Base-by-base conservation (phyloP, 2,113 vertebrate genomes). In the Pelobates fuscus region DNA sequence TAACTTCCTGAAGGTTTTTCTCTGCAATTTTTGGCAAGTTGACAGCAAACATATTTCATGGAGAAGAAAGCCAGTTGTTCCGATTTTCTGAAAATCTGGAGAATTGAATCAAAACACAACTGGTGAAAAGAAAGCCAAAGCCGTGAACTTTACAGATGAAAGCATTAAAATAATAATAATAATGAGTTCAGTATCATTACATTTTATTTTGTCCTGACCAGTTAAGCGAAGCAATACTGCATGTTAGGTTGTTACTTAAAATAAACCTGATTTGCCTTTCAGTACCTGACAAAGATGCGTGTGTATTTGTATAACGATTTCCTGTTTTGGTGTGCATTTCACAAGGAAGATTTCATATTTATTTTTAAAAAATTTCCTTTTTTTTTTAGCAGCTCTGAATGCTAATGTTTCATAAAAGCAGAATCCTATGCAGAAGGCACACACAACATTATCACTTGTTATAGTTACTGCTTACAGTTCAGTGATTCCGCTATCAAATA, bases 21-120 rank as follows among this genome's bases (percentile, higher is more conserved):
- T 81, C 59, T 18, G 26, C 74, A 68, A 72, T 81, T 81, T 68
- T 79, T 84, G 79, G 75, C 81, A 83, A 78, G 59, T 79, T 82
- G 81, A 83, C 82, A 83, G 71, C 65, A 82, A 81, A 83, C 52
- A 75, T 80, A 72, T 82, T 82, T 80, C 77, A 78, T 30, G 18
- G 74, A 81, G 61, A 77, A 83, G 70, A 77, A 44, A 61, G 12
- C 5, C 17, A 71, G 79, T 59, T 79, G 78, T 71, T 70, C 63
- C 32, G 70, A 14, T 14, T 81, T 43, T 67, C 1, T 72, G 54
- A 78, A 71, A 81, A 63, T 10, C 49, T 44, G 12, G n/a, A 67
- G 73, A 78, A n/a, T 49, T 80, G 62, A 69, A 84, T 81, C 72
- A 78, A 30, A 73, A 29, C 15, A 67, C 66, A 79, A 82, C 74